Evolutionary conservation across 2,113 vertebrate genomes (phyloP).

Genomic region (Cynopterus brachyotis): DNA sequence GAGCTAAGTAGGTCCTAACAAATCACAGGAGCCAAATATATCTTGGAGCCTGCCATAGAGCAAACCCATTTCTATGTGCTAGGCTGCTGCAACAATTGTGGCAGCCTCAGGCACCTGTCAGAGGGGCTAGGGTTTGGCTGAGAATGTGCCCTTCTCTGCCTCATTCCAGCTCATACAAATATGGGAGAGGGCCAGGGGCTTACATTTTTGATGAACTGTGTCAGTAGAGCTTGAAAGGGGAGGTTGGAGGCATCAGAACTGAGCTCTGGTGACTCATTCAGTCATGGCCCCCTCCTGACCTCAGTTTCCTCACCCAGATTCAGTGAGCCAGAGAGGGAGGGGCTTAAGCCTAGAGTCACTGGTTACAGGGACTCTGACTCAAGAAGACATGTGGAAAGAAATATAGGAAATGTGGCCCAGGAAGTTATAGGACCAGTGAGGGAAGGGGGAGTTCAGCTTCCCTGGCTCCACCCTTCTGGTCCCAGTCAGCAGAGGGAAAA

Average conservation of each 20-base stretch:
- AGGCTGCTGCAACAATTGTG: neutral
- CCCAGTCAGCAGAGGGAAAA: neutral
- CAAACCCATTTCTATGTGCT: conserved; percentile 66
- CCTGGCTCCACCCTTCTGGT: neutral
- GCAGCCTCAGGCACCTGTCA: conserved; percentile 45
- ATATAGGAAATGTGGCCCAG: conserved; percentile 39
- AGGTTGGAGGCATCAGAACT: conserved; percentile 60
- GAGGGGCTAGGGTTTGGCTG: conserved; percentile 54
- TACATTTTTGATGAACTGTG: conserved; percentile 73
- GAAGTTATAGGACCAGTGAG: conserved; percentile 1
- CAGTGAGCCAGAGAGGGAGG: conserved; percentile 48
- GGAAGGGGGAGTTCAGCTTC: neutral
- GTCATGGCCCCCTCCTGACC: conserved; percentile 54
- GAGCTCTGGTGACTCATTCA: conserved; percentile 58
- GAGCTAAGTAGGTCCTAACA: conserved; percentile 66
- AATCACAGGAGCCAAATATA: conserved; percentile 65
- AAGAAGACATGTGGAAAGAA: conserved; percentile 45
- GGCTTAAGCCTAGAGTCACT: conserved; percentile 42
- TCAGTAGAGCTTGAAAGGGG: conserved; percentile 45
- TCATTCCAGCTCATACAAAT: conserved; percentile 29
- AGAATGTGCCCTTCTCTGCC: conserved; percentile 29
- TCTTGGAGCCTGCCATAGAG: conserved; percentile 6
- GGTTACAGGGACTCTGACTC: conserved; percentile 33
- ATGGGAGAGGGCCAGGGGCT: neutral
- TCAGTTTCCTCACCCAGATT: conserved; percentile 74